A percentile compares a stretch with the other conserved stretches of the same genome.
Conservation (phyloP, 2,888 invertebrate genomes). For the Rhamphomyia laevipes region DNA sequence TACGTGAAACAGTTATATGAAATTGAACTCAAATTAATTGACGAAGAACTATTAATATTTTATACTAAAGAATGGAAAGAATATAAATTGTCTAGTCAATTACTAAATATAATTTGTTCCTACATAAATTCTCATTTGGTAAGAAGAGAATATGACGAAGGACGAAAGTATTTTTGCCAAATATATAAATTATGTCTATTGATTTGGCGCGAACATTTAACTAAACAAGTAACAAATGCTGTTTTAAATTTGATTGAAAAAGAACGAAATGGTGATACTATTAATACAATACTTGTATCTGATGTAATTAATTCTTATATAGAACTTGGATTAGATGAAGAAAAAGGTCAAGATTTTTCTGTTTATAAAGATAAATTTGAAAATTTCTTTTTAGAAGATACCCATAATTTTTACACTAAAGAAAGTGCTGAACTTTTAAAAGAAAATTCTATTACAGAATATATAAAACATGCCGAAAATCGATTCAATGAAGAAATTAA, state of each 20-base stretch:
- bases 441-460: conserved; percentile 94
- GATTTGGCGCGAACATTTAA: conserved; percentile 90
- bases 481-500: conserved; percentile 86
- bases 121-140: conserved; percentile 99
- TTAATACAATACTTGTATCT: conserved; percentile 89
- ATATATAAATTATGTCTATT: conserved; percentile 96
- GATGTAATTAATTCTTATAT: conserved; percentile 99
- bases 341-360: conserved; percentile 68
- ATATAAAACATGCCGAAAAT: conserved; percentile 95
- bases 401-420: conserved; percentile 84
- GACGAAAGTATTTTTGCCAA: conserved; percentile 92
- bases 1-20: conserved; percentile 46
- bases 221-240: conserved; percentile 94
- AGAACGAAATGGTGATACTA: conserved; percentile 93
- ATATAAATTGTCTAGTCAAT: conserved; percentile 95
- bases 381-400: conserved; percentile 86
- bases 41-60: conserved; percentile 89
- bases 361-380: conserved; percentile 93
- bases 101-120: conserved; percentile 92
- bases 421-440: conserved; percentile 91
- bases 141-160: conserved; percentile 94
- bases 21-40: conserved; percentile 82
- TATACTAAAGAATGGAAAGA: conserved; percentile 98
- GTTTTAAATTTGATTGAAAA: conserved; percentile 93
- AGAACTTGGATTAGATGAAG: conserved; percentile 88